These are phyloP conservation scores for Autographa gamma DNA, from an alignment of 2,888 invertebrate species.

Conservation along the genomic window DNA sequence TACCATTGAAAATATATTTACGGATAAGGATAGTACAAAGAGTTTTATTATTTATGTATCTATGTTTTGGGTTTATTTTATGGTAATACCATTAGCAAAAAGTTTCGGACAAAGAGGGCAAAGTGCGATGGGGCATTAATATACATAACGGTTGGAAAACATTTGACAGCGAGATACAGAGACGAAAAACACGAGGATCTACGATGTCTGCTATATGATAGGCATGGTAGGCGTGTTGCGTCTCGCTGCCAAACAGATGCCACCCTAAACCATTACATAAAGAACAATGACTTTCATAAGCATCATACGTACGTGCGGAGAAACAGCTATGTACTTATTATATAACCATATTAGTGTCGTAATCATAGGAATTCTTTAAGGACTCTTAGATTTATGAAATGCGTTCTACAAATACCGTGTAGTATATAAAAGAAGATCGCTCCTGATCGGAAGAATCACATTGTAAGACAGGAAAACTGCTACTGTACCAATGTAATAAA, in stretches of 20 bases:
- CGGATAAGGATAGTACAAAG: not conserved
- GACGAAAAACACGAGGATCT: not conserved
- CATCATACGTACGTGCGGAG: not conserved
- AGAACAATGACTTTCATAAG: not conserved
- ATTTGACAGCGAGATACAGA: not conserved
- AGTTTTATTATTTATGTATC: not conserved
- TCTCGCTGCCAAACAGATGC: slow-evolving; percentile 14
- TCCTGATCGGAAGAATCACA: not conserved
- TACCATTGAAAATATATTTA: slow-evolving; percentile 4
- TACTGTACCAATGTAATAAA: not conserved
- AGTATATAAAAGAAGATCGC: not conserved
- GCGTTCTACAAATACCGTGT: not conserved
- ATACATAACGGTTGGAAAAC: not conserved
- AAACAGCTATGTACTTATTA: not conserved
- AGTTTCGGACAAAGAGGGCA: slow-evolving; percentile 4
- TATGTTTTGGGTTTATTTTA: not conserved
- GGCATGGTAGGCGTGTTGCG: not conserved
- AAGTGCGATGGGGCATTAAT: not conserved
- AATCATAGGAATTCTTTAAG: not conserved
- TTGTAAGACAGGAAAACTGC: not conserved
- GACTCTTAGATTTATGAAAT: not conserved
- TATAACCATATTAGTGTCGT: not conserved
- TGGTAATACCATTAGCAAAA: slow-evolving; percentile 1
- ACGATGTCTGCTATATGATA: not conserved
- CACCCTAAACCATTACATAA: slow-evolving; percentile 10